Evolutionary conservation across 1,140 invertebrate genomes (phyloP), one percentile per base, ranked within the genome.

Genomic region (Lordiphosa collinella): DNA sequence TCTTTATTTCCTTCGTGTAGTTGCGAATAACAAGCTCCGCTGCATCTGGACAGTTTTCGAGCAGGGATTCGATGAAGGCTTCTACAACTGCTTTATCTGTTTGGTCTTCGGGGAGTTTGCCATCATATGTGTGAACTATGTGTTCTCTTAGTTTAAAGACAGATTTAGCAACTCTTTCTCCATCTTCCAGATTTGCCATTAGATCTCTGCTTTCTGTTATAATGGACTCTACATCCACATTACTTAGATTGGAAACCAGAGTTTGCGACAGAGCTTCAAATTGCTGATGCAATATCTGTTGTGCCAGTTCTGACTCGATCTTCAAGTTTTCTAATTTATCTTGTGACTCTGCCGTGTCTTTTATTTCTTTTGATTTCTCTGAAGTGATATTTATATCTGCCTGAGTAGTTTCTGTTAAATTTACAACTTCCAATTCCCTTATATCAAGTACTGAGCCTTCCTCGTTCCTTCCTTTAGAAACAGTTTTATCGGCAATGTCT

Each of bases 41-140:
- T 4, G 53, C 71, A 35, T 59, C 44, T 7, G 84, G 64, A 22
- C 58, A 70, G 2, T 36, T 29, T 4, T 62, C 60, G 0, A 84
- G 43, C 2, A 86, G 41, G 0, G 60, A 41, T 36, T 80, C 74
- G 9, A 84, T 73, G 46, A 87, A 60, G 14, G 43, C 49, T 47
- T 86, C 85, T 1, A 80, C 12, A 10, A 56, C 44, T 37, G 68
- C 29, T 1, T 41, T 63, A 5, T 49, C 46, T 7, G 10, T 4
- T 47, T 68, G 40, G 3, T 72, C 56, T 7, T 57, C 37, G 2
- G 18, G 16, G 4, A 51, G 4, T 37, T 56, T 79, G 3, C 67
- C 65, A 48, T 87, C 76, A 38, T 86, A 88, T 0, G 86, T 88
- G n/a, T 88, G 80, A 14, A 88, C 80, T 36, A 88, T 88, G 12